Percentiles rank a stretch among this genome's conserved stretches.
Evolutionary conservation across 2,113 vertebrate genomes (phyloP).

Genomic region (Marmota monax): DNA sequence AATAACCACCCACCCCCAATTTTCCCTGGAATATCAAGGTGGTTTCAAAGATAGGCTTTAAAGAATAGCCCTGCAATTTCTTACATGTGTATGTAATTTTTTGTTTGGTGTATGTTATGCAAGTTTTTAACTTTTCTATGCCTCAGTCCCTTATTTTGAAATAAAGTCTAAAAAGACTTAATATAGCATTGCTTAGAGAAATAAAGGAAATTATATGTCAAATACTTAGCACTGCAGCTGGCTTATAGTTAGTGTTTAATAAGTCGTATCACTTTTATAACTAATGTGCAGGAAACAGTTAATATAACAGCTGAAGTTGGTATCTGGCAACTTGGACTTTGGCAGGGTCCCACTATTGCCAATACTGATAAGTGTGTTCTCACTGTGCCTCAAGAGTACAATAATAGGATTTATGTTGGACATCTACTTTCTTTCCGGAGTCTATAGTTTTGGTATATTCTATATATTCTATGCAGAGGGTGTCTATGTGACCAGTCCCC

Average conservation of each 20-base stretch:
- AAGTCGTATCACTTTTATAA: neutral
- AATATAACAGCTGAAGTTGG: neutral
- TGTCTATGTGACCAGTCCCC: neutral
- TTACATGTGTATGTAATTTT: neutral
- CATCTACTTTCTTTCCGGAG: neutral
- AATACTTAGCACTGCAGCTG: neutral
- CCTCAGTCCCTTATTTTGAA: neutral
- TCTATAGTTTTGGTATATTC: neutral
- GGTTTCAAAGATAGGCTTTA: conserved; percentile 17
- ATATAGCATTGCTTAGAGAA: neutral
- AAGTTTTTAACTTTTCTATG: conserved; percentile 33
- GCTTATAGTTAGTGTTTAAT: neutral
- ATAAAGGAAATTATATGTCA: neutral
- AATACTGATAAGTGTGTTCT: neutral
- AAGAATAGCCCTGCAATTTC: conserved; percentile 30
- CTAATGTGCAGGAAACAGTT: neutral
- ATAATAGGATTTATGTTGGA: neutral
- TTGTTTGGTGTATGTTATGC: neutral
- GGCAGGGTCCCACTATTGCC: neutral
- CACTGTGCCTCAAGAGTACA: neutral
- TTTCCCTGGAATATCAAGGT: neutral
- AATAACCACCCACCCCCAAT: neutral
- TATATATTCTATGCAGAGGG: neutral
- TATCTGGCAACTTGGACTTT: neutral
- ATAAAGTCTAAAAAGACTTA: neutral